Conservation (phyloP, 2,888 invertebrate genomes). For the Rutpela maculata region DNA sequence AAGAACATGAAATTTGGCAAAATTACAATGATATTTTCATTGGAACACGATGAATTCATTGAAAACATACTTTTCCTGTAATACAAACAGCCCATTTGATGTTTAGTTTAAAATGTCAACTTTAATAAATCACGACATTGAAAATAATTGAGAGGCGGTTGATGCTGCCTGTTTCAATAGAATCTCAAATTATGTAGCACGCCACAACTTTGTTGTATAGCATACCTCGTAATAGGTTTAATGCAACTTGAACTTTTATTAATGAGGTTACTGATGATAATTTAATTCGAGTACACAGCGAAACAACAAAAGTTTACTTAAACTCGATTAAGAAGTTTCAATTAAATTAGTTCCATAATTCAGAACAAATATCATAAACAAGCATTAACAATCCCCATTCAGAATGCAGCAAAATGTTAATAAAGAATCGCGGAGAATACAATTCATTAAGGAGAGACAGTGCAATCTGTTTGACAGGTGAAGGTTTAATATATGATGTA, state of each 20-base stretch:
- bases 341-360: slow-evolving; percentile 33
- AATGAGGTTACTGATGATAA: slow-evolving; percentile 25
- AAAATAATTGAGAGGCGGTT: not conserved
- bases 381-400: not conserved
- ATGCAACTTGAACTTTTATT: slow-evolving; percentile 31
- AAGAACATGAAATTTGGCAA: too few relatives aligned
- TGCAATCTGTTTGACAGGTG: too few relatives aligned
- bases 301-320: slow-evolving; percentile 23
- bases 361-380: slow-evolving; percentile 10
- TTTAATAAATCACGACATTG: not conserved
- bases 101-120: not conserved
- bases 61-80: too few relatives aligned
- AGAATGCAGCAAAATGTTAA: not conserved
- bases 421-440: too few relatives aligned
- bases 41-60: too few relatives aligned
- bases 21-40: too few relatives aligned
- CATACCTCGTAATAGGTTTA: slow-evolving; percentile 25
- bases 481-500: too few relatives aligned
- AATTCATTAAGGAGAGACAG: too few relatives aligned
- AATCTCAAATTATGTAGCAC: not conserved
- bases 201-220: slow-evolving; percentile 24
- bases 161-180: not conserved
- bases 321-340: slow-evolving; percentile 28
- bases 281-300: slow-evolving; percentile 15
- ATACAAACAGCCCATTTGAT: not conserved